A percentile compares a stretch with the other conserved stretches of the same genome.
Evolutionary conservation across 1,140 invertebrate genomes (phyloP).

Genomic region (Onthophagus taurus): DNA sequence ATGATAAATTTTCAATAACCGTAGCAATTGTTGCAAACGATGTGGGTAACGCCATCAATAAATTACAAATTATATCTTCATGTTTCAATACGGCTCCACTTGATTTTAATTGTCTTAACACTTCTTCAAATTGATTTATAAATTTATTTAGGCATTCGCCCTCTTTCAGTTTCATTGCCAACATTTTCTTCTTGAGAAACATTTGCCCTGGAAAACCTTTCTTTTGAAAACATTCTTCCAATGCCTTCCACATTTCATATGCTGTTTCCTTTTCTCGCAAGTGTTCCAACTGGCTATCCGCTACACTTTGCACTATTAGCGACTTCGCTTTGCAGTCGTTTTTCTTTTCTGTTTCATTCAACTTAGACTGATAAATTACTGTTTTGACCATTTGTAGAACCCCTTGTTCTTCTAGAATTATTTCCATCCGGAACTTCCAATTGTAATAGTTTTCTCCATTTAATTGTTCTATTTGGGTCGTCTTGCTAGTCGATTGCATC

Average conservation of each 20-base stretch:
- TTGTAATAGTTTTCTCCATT: constrained; percentile 10
- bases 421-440: constrained; percentile 18
- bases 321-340: constrained; percentile 9
- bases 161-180: constrained; percentile 18
- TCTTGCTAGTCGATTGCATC: too few relatives aligned
- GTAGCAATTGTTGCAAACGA: constrained; percentile 17
- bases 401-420: constrained; percentile 15
- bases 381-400: constrained; percentile 8
- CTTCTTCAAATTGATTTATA: constrained; percentile 17
- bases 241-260: constrained; percentile 16
- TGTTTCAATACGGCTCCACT: constrained; percentile 13
- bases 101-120: constrained; percentile 16
- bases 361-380: constrained; percentile 3
- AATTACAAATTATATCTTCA: constrained; percentile 15
- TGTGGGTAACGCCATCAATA: constrained; percentile 16
- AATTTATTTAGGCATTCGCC: constrained; percentile 15
- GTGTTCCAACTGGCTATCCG: constrained; percentile 11
- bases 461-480: constrained; percentile 5
- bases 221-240: constrained; percentile 16
- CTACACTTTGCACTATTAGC: constrained; percentile 16
- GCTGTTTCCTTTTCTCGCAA: constrained; percentile 12
- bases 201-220: constrained; percentile 18
- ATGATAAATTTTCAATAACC: constrained; percentile 15
- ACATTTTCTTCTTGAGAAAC: constrained; percentile 16
- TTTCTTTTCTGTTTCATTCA: constrained; percentile 5